Percentiles rank a stretch among this genome's conserved stretches.
Conservation (phyloP, 2,797 vertebrate genomes). For the Toxotes lorentzi region DNA sequence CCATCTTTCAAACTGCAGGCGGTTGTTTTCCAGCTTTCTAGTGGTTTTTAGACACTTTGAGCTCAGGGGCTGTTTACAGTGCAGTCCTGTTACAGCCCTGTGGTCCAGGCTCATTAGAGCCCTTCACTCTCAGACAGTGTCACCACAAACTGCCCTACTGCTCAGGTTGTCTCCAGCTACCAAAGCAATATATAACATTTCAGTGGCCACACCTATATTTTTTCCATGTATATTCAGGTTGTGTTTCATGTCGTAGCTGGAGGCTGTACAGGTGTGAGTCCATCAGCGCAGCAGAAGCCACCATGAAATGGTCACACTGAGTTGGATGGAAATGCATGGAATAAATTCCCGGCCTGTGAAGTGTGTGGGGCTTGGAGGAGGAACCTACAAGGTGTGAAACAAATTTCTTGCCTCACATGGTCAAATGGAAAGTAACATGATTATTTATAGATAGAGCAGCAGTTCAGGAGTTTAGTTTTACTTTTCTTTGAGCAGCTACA, state of each 20-base stretch:
- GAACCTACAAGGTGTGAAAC: neutral
- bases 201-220: neutral
- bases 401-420: neutral
- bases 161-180: slow-evolving; percentile 9
- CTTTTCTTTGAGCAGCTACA: neutral
- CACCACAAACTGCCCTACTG: slow-evolving; percentile 1
- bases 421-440: neutral
- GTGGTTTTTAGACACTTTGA: neutral
- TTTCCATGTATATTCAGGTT: slow-evolving; percentile 7
- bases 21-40: neutral
- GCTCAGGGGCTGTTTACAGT: neutral
- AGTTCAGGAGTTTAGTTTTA: neutral
- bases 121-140: slow-evolving; percentile 31
- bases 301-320: slow-evolving; percentile 34
- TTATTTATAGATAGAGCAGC: neutral
- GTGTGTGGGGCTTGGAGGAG: neutral
- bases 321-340: slow-evolving; percentile 50
- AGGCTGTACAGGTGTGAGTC: neutral
- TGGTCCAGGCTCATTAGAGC: slow-evolving; percentile 1
- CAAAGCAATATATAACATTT: slow-evolving; percentile 7
- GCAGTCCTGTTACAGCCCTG: neutral
- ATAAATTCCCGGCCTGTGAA: slow-evolving; percentile 36
- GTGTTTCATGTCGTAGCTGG: slow-evolving; percentile 6
- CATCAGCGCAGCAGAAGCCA: slow-evolving; percentile 24
- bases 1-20: neutral